Evolutionary conservation across 2,113 vertebrate species (phyloP), one percentile per base, ranked within the genome.

Genomic region (Chascanopsetta lugubris): DNA sequence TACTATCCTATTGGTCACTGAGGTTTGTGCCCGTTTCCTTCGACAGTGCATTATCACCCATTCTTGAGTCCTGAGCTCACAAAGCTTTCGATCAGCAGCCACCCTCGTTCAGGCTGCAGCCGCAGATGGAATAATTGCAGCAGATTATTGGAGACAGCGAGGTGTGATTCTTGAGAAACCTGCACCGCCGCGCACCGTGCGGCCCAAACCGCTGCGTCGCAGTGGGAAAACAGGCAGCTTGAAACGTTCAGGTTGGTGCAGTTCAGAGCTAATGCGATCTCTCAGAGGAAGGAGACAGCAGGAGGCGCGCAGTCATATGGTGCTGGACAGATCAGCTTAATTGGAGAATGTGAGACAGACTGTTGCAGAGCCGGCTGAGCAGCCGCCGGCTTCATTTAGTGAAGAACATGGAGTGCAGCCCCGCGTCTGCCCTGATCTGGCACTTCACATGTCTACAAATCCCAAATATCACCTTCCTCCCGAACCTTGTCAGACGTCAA

Each of bases 311-410:
- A 73, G 69, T 77, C 73, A 62, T 45, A 83, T 27, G 47, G 45
- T 13, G 64, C 64, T 62, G 79, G 81, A 84, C 69, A 72, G 71
- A 84, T 83, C 72, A 47, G 66, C 69, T 61, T 87, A 86, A 89
- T 89, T 87, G 79, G 85, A 86, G 69, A 75, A 67, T 72, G 84
- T 46, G 72, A 84, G 70, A 77, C 59, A 38, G 69, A 58, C 83
- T 76, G 72, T 54, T 73, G 69, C 65, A 34, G 77, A 45, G 74
- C 81, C 80, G 61, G 22, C 42, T 15, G 6, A 67, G 54, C 60
- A 20, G 54, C 45, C 32, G 13, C 62, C 32, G 61, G 55, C 63
- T 67, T 76, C 61, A 27, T 81, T 85, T 83, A 84, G 61, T 4
- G 29, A 42, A 55, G 72, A 79, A 83, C 79, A 81, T 6, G 1